Conservation (phyloP, 2,888 invertebrate species). For the Limenitis camilla region DNA sequence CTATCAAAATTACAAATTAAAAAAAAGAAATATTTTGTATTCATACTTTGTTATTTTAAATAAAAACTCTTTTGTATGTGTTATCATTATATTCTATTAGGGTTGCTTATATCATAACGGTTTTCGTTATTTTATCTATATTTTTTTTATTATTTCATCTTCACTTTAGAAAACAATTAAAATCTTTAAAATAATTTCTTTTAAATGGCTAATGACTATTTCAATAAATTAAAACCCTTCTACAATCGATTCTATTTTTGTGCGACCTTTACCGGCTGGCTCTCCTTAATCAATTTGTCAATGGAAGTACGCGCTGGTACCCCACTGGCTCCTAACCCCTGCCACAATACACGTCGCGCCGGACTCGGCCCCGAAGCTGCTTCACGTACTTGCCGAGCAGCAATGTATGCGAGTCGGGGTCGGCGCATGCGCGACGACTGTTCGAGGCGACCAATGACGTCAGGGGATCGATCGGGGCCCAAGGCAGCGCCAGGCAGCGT, state of each 20-base stretch:
- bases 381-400: constrained; percentile 11
- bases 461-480: constrained; percentile 55
- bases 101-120: too few relatives aligned
- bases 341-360: constrained; percentile 3
- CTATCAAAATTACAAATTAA: too few relatives aligned
- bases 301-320: constrained; percentile 42
- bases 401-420: constrained; percentile 33
- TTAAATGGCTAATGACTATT: too few relatives aligned
- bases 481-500: constrained; percentile 29
- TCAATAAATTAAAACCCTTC: too few relatives aligned
- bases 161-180: too few relatives aligned
- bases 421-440: constrained; percentile 32
- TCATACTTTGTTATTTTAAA: too few relatives aligned
- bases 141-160: too few relatives aligned
- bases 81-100: too few relatives aligned
- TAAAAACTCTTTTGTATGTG: too few relatives aligned
- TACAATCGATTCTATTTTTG: constrained; percentile 27
- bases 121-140: too few relatives aligned
- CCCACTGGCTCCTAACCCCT: constrained; percentile 15
- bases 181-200: too few relatives aligned
- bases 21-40: too few relatives aligned
- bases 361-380: background rate
- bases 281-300: constrained; percentile 61
- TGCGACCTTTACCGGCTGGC: constrained; percentile 23
- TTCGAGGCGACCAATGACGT: constrained; percentile 51